Conservation (phyloP, 2,888 invertebrate species). For the Meiosimyza platycephala region DNA sequence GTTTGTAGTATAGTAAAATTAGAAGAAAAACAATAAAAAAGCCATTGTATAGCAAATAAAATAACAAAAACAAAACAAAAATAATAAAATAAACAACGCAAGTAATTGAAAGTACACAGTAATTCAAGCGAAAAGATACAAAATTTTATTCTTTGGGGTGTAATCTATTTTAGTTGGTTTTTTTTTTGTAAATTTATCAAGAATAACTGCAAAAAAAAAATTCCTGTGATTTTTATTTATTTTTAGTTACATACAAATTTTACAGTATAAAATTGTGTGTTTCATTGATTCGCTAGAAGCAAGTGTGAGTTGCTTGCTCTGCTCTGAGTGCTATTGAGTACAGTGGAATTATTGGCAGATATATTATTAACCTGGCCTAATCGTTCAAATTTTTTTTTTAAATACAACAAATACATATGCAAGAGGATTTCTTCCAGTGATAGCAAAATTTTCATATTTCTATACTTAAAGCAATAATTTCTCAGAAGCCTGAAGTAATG, state of each 20-base stretch:
- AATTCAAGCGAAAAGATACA: conserved; percentile 21
- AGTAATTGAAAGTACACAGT: conserved; percentile 6
- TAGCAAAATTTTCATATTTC: too few relatives aligned
- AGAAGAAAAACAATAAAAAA: conserved; percentile 5
- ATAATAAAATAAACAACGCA: conserved; percentile 12
- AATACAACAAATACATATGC: too few relatives aligned
- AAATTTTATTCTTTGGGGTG: neutral
- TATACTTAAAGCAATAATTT: too few relatives aligned
- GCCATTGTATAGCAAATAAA: neutral
- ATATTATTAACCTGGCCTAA: too few relatives aligned
- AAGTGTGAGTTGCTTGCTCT: conserved; percentile 1
- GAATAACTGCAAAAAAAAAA: neutral
- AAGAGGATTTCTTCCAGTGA: too few relatives aligned
- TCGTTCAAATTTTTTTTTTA: too few relatives aligned
- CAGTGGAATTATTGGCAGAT: neutral
- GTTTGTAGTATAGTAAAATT: neutral
- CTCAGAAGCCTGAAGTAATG: too few relatives aligned
- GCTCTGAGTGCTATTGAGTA: neutral
- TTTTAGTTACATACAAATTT: conserved; percentile 14
- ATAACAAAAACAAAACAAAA: conserved; percentile 7
- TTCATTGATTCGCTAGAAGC: conserved; percentile 7
- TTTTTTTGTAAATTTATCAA: neutral
- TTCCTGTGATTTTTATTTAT: conserved; percentile 7
- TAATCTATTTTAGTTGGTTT: neutral
- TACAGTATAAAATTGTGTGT: neutral